Percentiles rank a stretch among this genome's conserved stretches.
These are phyloP conservation scores for Danionella cerebrum DNA, from an alignment of 2,113 vertebrate species.

Conservation along the genomic window DNA sequence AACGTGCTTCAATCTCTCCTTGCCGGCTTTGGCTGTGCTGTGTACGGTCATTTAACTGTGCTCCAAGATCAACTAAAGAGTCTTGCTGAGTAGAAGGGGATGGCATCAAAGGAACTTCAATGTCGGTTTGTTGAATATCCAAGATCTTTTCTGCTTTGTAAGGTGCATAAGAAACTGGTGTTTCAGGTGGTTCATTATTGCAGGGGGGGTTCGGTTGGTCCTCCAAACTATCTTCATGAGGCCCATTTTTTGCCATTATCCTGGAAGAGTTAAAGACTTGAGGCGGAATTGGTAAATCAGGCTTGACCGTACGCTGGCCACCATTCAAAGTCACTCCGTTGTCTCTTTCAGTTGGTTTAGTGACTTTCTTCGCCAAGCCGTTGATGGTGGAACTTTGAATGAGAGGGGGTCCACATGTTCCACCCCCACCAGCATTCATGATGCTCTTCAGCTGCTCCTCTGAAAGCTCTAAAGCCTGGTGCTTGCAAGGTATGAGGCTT, in stretches of 20 bases:
- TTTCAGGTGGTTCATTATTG: not conserved
- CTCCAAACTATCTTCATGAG: slow-evolving; percentile 61
- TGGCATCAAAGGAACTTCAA: slow-evolving; percentile 1
- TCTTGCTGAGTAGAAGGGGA: slow-evolving; percentile 58
- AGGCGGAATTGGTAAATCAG: not conserved
- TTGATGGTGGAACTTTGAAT: slow-evolving; percentile 72
- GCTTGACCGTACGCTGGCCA: slow-evolving; percentile 40
- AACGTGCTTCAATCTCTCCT: slow-evolving; percentile 66
- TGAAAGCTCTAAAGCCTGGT: slow-evolving; percentile 72
- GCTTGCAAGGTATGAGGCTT: slow-evolving; percentile 67
- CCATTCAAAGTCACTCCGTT: slow-evolving; percentile 52
- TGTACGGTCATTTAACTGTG: slow-evolving; percentile 69
- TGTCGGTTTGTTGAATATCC: not conserved
- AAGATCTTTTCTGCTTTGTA: slow-evolving; percentile 41
- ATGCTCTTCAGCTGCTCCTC: slow-evolving; percentile 75
- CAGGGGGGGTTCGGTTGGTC: slow-evolving; percentile 36
- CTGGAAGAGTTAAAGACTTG: slow-evolving; percentile 51
- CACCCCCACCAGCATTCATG: slow-evolving; percentile 64
- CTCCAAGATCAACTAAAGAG: slow-evolving; percentile 69
- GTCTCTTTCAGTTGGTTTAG: slow-evolving; percentile 66
- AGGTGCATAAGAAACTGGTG: slow-evolving; percentile 23
- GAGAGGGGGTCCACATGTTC: slow-evolving; percentile 52
- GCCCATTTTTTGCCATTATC: slow-evolving; percentile 66
- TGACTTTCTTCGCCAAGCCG: slow-evolving; percentile 78
- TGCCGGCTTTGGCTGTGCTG: slow-evolving; percentile 76